These are phyloP conservation scores for Asarcornis scutulata DNA, from an alignment of 2,113 vertebrate genomes.

Conservation along the genomic window DNA sequence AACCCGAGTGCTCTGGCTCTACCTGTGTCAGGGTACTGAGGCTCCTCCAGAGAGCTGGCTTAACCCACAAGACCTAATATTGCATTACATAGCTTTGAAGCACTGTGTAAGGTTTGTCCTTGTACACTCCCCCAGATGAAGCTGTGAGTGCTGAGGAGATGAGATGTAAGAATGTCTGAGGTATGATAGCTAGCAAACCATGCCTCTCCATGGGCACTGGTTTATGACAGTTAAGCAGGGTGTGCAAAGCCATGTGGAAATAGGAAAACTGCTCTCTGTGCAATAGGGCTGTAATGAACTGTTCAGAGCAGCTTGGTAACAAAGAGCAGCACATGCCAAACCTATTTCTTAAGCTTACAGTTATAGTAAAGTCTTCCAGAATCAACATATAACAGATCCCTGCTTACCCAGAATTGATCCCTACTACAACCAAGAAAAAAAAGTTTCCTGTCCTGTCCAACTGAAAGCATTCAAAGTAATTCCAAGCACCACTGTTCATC, in stretches of 20 bases:
- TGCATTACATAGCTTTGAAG: neutral
- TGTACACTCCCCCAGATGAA: neutral
- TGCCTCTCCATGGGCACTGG: neutral
- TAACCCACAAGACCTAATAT: neutral
- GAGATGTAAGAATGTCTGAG: neutral
- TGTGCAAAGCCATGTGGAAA: neutral
- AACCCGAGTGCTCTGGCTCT: neutral
- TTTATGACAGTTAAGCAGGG: neutral
- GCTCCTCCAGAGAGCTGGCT: neutral
- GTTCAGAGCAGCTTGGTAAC: neutral
- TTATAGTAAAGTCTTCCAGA: neutral
- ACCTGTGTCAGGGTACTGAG: neutral
- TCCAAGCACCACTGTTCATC: neutral
- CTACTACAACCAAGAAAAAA: neutral
- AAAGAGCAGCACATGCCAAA: neutral
- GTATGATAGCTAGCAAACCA: neutral
- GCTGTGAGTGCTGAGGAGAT: neutral
- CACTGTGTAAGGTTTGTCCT: neutral
- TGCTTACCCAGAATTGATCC: neutral
- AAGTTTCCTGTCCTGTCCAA: neutral
- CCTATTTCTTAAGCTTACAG: neutral
- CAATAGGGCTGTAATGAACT: neutral
- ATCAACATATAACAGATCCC: neutral
- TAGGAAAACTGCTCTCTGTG: neutral
- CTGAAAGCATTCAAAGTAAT: neutral